Conservation (phyloP, 2,888 invertebrate species). For the Drosophila multiciliata region DNA sequence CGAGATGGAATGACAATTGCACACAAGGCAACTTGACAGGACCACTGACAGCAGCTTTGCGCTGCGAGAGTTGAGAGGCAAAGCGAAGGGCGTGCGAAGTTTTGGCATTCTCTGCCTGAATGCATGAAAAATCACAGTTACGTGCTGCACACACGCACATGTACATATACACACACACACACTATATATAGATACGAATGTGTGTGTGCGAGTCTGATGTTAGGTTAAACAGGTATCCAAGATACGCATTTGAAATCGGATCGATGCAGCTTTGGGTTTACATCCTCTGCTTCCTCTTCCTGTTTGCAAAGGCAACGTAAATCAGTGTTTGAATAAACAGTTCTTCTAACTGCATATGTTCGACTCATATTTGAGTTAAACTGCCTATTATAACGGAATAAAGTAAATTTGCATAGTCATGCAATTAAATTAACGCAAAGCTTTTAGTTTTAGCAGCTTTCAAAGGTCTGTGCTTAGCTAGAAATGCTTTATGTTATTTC, state of each 20-base stretch:
- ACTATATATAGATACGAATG: neutral
- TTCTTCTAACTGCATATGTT: neutral
- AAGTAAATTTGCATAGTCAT: neutral
- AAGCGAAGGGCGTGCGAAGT: constrained; percentile 22
- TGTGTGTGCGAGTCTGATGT: constrained; percentile 17
- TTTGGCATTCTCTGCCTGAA: constrained; percentile 49
- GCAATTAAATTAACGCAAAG: neutral
- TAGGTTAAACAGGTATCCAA: constrained; percentile 42
- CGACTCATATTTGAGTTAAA: neutral
- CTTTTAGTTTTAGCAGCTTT: neutral
- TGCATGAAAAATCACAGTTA: constrained; percentile 61
- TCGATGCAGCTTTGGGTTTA: constrained; percentile 37
- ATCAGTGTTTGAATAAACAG: constrained; percentile 1
- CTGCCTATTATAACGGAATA: neutral
- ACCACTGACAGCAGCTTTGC: constrained; percentile 48
- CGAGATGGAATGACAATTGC: constrained; percentile 29
- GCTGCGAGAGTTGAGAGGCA: constrained; percentile 1
- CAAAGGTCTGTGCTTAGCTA: neutral
- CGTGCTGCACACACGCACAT: constrained; percentile 24
- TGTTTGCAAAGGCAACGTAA: neutral
- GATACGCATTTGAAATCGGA: constrained; percentile 41
- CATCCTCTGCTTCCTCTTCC: constrained; percentile 19
- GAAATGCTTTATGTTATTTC: too few species aligned
- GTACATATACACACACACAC: constrained; percentile 5
- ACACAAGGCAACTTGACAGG: constrained; percentile 54